phyloP scores from a whole-genome alignment of 2,888 invertebrate genomes.

The Electrophaes corylata region DNA sequence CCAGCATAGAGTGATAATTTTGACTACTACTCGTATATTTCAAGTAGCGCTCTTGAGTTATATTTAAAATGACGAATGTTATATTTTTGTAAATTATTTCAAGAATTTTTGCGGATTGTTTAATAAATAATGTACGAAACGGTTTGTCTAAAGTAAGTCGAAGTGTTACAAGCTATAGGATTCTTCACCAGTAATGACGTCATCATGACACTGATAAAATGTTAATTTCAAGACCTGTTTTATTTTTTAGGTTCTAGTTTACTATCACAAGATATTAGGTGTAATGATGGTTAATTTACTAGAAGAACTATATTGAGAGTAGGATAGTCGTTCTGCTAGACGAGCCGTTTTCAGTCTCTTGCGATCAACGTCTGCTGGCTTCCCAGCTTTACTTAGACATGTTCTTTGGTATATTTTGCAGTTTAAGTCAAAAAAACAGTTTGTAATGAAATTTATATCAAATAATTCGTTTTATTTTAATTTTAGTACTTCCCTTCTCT shows the following conservation, averaged over 20 bases:
- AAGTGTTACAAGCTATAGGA: constrained; percentile 3
- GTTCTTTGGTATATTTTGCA: constrained; percentile 79
- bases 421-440: constrained; percentile 77
- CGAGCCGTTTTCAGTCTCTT: constrained; percentile 65
- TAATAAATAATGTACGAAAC: constrained; percentile 52
- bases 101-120: constrained; percentile 60
- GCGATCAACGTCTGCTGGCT: constrained; percentile 65
- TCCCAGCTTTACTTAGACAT: constrained; percentile 68
- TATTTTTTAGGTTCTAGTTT: constrained; percentile 25
- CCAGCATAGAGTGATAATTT: constrained; percentile 69
- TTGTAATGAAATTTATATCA: constrained; percentile 83
- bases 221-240: neutral
- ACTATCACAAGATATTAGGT: constrained; percentile 4
- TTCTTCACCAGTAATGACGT: constrained; percentile 11
- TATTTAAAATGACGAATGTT: constrained; percentile 65
- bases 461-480: constrained; percentile 60
- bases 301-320: neutral
- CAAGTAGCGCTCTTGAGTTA: constrained; percentile 67
- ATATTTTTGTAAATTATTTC: constrained; percentile 78
- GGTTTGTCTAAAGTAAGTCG: constrained; percentile 56
- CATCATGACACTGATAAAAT: constrained; percentile 14
- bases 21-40: constrained; percentile 60
- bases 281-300: constrained; percentile 7
- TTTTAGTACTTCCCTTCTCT: neutral
- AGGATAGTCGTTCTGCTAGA: constrained; percentile 41